Conservation (phyloP, 2,113 vertebrate genomes). For the Pedionomus torquatus region DNA sequence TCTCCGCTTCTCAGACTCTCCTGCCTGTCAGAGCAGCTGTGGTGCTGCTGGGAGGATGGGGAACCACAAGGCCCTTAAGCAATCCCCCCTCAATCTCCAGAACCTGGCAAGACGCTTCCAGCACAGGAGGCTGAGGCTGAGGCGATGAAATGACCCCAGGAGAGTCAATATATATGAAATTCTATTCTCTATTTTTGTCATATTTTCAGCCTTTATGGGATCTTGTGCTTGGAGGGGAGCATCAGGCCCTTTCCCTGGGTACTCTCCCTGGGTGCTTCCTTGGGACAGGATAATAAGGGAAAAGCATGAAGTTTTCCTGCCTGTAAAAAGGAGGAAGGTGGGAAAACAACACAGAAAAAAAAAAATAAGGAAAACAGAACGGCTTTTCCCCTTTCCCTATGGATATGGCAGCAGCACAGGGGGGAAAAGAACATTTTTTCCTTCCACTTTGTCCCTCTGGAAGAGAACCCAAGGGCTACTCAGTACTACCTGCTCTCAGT, state of each 20-base stretch:
- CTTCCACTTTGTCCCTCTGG: background rate
- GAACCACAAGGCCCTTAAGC: accelerated
- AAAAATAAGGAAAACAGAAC: background rate
- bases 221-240: background rate
- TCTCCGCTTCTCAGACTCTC: accelerated
- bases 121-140: background rate
- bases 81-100: background rate
- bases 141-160: background rate
- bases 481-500: background rate
- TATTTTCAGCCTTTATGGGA: background rate
- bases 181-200: background rate
- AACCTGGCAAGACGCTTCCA: background rate
- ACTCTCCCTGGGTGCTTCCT: background rate
- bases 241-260: background rate
- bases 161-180: background rate
- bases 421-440: background rate
- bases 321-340: background rate
- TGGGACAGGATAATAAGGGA: background rate
- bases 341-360: background rate
- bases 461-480: background rate
- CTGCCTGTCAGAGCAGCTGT: background rate
- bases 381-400: background rate
- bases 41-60: background rate
- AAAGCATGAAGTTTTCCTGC: background rate
- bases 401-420: background rate